Evolutionary conservation across 2,113 vertebrate genomes (phyloP).

Genomic region (Proteles cristata): DNA sequence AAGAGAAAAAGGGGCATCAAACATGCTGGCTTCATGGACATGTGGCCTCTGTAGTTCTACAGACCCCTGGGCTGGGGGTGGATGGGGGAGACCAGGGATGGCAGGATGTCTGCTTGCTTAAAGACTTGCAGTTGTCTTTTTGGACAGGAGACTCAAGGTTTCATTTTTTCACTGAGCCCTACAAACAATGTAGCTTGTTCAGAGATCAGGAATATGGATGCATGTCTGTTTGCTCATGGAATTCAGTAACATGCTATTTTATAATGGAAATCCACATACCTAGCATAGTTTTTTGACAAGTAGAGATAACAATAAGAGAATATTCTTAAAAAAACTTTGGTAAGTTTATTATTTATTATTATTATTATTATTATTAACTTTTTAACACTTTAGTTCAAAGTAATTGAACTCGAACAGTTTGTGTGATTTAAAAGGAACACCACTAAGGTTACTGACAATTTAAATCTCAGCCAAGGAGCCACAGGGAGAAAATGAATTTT

Average conservation of each 20-base stretch:
- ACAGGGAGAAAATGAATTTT: not conserved
- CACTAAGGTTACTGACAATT: not conserved
- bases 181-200: not conserved
- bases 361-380: not conserved
- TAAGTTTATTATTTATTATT: not conserved
- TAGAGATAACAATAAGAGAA: not conserved
- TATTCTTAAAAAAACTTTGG: too few relatives aligned
- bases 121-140: not conserved
- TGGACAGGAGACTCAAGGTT: not conserved
- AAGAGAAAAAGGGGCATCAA: not conserved
- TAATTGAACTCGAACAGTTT: not conserved
- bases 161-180: not conserved
- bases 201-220: not conserved
- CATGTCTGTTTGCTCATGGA: not conserved
- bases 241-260: not conserved
- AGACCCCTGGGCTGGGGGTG: not conserved
- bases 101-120: too few relatives aligned
- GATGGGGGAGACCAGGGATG: too few relatives aligned
- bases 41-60: not conserved
- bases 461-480: not conserved
- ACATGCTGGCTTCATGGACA: accelerated
- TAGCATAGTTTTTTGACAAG: not conserved
- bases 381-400: not conserved
- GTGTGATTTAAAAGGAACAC: not conserved
- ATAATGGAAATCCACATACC: not conserved